phyloP scores from a whole-genome alignment of 1,140 invertebrate species.

The Ostrea edulis region DNA sequence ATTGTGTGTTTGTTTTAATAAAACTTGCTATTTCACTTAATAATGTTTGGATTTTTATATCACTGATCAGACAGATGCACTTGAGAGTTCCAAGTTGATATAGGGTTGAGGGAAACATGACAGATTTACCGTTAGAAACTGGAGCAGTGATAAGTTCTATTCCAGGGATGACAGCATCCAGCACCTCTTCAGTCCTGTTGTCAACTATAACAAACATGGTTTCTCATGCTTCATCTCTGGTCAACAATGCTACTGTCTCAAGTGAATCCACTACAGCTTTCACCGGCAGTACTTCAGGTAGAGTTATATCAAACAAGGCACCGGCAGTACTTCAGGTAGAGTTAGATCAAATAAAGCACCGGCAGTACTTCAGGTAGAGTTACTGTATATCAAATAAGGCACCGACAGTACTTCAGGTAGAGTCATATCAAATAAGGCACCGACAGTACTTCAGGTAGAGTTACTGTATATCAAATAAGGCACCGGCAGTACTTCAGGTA shows the following conservation, averaged over 20 bases:
- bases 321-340: background rate
- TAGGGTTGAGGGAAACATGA: too few species aligned
- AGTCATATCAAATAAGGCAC: background rate
- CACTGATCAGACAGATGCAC: too few species aligned
- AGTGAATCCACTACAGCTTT: background rate
- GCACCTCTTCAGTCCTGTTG: background rate
- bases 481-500: background rate
- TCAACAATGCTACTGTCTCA: background rate
- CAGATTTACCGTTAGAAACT: background rate
- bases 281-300: background rate
- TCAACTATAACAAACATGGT: background rate
- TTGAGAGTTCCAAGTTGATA: too few species aligned
- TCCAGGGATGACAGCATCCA: background rate
- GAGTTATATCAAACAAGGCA: background rate
- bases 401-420: background rate
- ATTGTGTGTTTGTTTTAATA: too few species aligned
- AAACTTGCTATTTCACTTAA: too few species aligned
- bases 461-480: too few species aligned
- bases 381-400: background rate
- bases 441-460: background rate
- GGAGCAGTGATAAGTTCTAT: background rate
- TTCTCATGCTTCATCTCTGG: background rate
- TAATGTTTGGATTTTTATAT: too few species aligned
- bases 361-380: background rate
- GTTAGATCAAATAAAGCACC: background rate